A percentile compares a stretch with the other conserved stretches of the same genome.
Conservation (phyloP, 2,113 vertebrate species). For the Thymallus thymallus region DNA sequence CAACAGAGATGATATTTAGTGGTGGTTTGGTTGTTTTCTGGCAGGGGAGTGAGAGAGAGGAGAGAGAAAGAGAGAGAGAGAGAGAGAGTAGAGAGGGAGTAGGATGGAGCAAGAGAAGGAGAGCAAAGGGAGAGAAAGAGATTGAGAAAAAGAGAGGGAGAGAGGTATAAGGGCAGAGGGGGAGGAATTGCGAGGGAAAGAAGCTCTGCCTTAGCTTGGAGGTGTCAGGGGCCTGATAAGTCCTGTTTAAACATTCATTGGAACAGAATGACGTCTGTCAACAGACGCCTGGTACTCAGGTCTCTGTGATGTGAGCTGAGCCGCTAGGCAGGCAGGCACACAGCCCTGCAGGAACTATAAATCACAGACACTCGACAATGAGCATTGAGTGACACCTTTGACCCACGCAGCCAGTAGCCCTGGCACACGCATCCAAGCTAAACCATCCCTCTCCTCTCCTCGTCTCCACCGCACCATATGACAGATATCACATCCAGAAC, state of each 20-base stretch:
- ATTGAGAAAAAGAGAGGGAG: neutral
- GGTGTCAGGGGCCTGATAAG: constrained; percentile 76
- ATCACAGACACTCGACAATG: constrained; percentile 38
- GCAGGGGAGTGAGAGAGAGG: neutral
- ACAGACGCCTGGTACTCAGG: constrained; percentile 74
- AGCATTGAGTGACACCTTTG: neutral
- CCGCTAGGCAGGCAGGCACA: constrained; percentile 33
- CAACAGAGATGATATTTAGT: neutral
- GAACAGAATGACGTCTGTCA: constrained; percentile 77
- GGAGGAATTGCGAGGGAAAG: constrained; percentile 19
- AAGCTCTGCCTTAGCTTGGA: constrained; percentile 53
- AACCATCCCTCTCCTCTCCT: neutral
- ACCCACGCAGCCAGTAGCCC: neutral
- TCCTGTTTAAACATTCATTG: constrained; percentile 79
- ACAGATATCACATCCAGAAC: neutral
- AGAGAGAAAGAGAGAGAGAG: neutral
- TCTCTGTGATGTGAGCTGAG: constrained; percentile 69
- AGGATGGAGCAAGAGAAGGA: constrained; percentile 1
- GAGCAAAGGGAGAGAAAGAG: neutral
- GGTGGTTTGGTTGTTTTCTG: constrained; percentile 16
- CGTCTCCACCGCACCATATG: neutral
- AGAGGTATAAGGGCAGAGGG: constrained; percentile 6
- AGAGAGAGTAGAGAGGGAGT: constrained; percentile 19
- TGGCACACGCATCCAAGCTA: neutral
- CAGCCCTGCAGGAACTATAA: constrained; percentile 52